phyloP scores from a whole-genome alignment of 2,113 vertebrate genomes.

The Hyaena hyaena region DNA sequence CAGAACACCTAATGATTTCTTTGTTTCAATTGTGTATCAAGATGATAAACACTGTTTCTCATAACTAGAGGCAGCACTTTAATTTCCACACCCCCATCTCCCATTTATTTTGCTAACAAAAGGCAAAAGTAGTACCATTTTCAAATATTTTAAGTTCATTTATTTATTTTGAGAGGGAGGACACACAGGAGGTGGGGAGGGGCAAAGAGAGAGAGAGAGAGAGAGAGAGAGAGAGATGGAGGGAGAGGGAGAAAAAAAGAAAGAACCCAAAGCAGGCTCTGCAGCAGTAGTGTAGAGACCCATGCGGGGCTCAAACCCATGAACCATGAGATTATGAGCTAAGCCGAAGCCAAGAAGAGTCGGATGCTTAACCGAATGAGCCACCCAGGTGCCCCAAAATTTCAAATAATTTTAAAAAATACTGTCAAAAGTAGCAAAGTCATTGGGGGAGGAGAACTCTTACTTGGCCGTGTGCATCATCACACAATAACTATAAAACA shows the following conservation, averaged over 20 bases:
- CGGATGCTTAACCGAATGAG: too few relatives aligned
- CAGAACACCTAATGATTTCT: background rate
- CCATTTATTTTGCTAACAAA: conserved; percentile 36
- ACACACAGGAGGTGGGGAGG: too few relatives aligned
- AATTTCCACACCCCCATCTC: background rate
- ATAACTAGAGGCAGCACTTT: conserved; percentile 19
- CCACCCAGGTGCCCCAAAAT: background rate
- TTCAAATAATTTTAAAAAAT: conserved; percentile 31
- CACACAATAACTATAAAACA: background rate
- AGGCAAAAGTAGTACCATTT: background rate
- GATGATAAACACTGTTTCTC: background rate
- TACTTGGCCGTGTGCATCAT: background rate
- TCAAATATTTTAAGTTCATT: too few relatives aligned
- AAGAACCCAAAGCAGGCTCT: too few relatives aligned
- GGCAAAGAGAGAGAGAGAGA: too few relatives aligned
- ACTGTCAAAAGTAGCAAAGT: background rate
- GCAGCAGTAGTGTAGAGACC: too few relatives aligned
- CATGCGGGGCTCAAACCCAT: too few relatives aligned
- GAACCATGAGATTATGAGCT: too few relatives aligned
- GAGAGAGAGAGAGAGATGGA: too few relatives aligned
- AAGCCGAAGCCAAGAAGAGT: too few relatives aligned
- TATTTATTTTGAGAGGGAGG: too few relatives aligned
- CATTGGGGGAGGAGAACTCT: background rate
- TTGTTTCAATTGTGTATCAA: background rate
- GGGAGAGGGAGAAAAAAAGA: too few relatives aligned